Evolutionary conservation across 2,888 invertebrate genomes (phyloP).

Genomic region (Heteromyza rotundicornis): DNA sequence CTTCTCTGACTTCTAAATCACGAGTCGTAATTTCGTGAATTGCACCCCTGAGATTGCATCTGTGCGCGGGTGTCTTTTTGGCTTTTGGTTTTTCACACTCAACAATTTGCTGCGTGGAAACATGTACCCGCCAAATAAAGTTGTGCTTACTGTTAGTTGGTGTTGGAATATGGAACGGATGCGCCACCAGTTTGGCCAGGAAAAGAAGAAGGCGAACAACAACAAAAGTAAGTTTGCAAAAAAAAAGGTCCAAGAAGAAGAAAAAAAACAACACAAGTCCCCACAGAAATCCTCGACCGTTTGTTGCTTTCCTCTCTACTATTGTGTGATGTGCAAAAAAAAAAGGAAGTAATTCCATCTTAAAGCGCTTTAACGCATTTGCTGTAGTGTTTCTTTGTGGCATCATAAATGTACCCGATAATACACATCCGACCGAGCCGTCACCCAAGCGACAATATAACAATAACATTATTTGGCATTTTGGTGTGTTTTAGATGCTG

Average conservation of each 20-base stretch:
- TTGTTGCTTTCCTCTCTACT: not conserved
- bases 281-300: not conserved
- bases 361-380: constrained; percentile 10
- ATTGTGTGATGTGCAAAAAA: not conserved
- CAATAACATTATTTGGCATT: constrained; percentile 60
- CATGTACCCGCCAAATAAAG: no score
- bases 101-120: constrained; percentile 38
- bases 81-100: constrained; percentile 42
- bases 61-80: constrained; percentile 36
- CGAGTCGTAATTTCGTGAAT: constrained; percentile 52
- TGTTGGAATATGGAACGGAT: no score
- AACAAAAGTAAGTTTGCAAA: constrained; percentile 9
- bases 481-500: constrained; percentile 59
- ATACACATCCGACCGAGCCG: constrained; percentile 10
- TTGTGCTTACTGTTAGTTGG: no score
- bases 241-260: not conserved
- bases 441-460: constrained; percentile 59
- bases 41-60: constrained; percentile 44
- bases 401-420: constrained; percentile 6
- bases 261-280: not conserved
- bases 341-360: no score
- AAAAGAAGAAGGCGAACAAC: no score
- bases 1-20: constrained; percentile 36
- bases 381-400: constrained; percentile 17
- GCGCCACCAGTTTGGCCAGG: no score